Evolutionary conservation across 2,113 vertebrate genomes (phyloP), one percentile per base, ranked within the genome.

Genomic region (Cynoglossus semilaevis): DNA sequence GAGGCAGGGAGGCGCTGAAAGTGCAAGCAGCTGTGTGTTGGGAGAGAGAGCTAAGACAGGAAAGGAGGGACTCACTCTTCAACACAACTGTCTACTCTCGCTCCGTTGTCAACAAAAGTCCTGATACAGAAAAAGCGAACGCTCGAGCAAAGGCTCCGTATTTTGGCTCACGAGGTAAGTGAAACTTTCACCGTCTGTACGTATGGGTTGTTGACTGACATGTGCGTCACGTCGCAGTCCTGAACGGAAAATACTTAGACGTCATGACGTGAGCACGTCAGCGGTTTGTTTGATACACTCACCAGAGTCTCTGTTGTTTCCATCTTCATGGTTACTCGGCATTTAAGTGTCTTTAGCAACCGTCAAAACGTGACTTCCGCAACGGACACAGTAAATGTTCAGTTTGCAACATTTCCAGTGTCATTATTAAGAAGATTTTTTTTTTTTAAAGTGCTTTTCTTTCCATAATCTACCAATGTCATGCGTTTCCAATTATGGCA

Each of bases 251-350:
- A 41, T 14, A 67, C 56, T 54, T 17, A 38, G 51, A 64, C 78
- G 80, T 85, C 77, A 83, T 82, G 80, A 81, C 68, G 71, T 80
- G 59, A 34, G 38, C 51, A 37, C 17, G 34, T 34, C 60, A 58
- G 47, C 34, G 2, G 38, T 41, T 14, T 22, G 34, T 48, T 60
- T 37, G 62, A 51, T 52, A 51, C 54, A 36, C 12, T 52, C 37
- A 5, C n/a, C n/a, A n/a, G n/a, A n/a, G n/a, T n/a, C n/a, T 29
- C 15, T 45, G 41, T 5, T 62, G 42, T 15, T 46, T 2, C n/a
- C 46, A 3, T 51, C 37, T 12, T 41, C 2, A 8, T 13, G 16
- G 17, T 34, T 55, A 51, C 22, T 29, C 22, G 22, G 38, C 10
- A 9, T 41, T 35, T 53, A 9, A 12, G 10, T 43, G 17, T 14